Evolutionary conservation across 2,113 vertebrate genomes (phyloP).

Genomic region (Lucifuga dentata): DNA sequence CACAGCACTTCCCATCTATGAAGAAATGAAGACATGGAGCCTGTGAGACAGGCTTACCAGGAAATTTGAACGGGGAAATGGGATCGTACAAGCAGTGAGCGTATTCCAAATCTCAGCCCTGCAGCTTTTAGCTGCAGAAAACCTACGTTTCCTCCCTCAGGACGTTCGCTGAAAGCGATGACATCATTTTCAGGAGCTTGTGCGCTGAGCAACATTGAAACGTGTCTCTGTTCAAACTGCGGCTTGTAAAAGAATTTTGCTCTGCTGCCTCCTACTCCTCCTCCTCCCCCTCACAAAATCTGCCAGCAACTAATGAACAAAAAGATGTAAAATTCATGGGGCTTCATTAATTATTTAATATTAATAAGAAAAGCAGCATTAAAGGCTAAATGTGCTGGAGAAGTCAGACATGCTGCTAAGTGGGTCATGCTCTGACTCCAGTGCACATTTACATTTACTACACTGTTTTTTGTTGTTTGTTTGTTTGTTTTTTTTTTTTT

Average conservation of each 20-base stretch:
- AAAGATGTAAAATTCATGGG: slow-evolving; percentile 76
- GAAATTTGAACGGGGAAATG: slow-evolving; percentile 35
- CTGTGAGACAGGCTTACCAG: slow-evolving; percentile 53
- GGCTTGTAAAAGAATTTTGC: background rate
- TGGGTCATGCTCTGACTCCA: slow-evolving; percentile 46
- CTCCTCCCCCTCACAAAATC: slow-evolving; percentile 24
- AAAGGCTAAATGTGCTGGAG: slow-evolving; percentile 48
- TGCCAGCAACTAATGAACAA: slow-evolving; percentile 63
- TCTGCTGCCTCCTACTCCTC: background rate
- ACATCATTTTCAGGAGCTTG: slow-evolving; percentile 63
- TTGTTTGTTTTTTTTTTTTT: too few species aligned
- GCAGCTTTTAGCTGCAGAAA: slow-evolving; percentile 51
- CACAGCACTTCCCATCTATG: slow-evolving; percentile 27
- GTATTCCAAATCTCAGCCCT: slow-evolving; percentile 47
- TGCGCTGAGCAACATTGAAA: slow-evolving; percentile 3
- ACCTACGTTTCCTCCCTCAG: slow-evolving; percentile 44
- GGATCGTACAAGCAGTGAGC: slow-evolving; percentile 39
- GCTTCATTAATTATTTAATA: slow-evolving; percentile 72
- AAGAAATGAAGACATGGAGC: slow-evolving; percentile 67
- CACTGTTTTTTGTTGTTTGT: background rate
- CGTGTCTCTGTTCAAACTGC: slow-evolving; percentile 13
- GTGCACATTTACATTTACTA: background rate
- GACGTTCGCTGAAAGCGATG: slow-evolving; percentile 49
- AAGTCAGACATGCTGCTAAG: slow-evolving; percentile 59
- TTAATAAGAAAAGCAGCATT: slow-evolving; percentile 63